Percentiles rank a stretch among this genome's conserved stretches.
phyloP scores from a whole-genome alignment of 2,888 invertebrate genomes.

The Oligia latruncula region DNA sequence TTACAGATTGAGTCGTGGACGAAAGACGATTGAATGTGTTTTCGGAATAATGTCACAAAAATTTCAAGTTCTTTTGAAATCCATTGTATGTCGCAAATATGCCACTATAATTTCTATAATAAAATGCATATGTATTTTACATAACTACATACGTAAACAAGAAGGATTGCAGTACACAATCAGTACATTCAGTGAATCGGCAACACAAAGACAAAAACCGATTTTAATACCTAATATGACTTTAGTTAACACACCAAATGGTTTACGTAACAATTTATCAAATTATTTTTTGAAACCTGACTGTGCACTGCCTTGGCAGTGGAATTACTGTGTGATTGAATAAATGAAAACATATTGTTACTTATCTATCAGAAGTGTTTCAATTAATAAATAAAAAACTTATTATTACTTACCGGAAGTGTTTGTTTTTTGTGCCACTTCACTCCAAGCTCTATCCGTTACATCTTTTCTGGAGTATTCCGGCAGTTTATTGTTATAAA shows the following conservation, averaged over 20 bases:
- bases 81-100: background rate
- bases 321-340: background rate
- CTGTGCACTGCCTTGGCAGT: background rate
- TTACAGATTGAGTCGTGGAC: background rate
- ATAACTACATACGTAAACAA: slow-evolving; percentile 1
- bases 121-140: slow-evolving; percentile 3
- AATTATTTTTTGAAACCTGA: no score
- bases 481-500: no score
- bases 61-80: background rate
- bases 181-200: background rate
- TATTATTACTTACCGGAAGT: background rate
- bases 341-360: no score
- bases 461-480: no score
- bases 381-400: no score
- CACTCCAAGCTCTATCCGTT: background rate
- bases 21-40: background rate
- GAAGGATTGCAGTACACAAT: background rate
- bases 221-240: slow-evolving; percentile 1
- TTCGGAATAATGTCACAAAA: background rate
- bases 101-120: slow-evolving; percentile 9
- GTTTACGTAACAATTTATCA: background rate
- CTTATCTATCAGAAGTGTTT: background rate
- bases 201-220: background rate
- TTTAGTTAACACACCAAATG: background rate
- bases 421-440: background rate